These are phyloP conservation scores for Dromiciops gliroides DNA, from an alignment of 2,113 vertebrate genomes.

Conservation along the genomic window DNA sequence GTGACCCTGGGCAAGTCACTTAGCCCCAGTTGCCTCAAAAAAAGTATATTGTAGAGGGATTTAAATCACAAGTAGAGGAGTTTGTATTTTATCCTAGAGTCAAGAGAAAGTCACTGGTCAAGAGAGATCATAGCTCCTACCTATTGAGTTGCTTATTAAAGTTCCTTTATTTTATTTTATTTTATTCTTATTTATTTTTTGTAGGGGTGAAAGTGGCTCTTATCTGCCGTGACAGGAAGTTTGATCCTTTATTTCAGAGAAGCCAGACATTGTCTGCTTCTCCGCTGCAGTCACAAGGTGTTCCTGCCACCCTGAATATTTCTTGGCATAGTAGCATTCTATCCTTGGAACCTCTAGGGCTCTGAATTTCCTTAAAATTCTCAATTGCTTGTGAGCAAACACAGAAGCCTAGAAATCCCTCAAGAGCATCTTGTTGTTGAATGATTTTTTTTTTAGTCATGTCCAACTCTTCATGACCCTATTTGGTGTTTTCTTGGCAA, in stretches of 20 bases:
- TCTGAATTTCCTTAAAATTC: background rate
- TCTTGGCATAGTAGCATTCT: background rate
- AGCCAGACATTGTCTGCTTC: background rate
- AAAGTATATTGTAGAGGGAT: background rate
- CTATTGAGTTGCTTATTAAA: background rate
- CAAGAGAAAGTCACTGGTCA: background rate
- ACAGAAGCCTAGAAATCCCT: constrained; percentile 41
- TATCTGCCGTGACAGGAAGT: background rate
- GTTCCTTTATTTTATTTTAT: background rate
- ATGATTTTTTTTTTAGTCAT: background rate
- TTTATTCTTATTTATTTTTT: too few species aligned
- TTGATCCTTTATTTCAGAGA: background rate
- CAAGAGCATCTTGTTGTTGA: constrained; percentile 9
- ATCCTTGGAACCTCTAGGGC: background rate
- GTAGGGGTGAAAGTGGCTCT: background rate
- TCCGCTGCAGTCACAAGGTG: background rate
- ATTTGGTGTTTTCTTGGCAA: background rate
- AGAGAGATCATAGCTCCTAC: background rate
- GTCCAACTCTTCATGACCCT: background rate
- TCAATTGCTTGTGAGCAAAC: constrained; percentile 31
- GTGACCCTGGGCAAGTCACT: too few species aligned
- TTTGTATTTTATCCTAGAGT: background rate
- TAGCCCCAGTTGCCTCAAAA: too few species aligned
- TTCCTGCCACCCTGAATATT: background rate
- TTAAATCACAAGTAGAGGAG: background rate